phyloP scores from a whole-genome alignment of 2,113 vertebrate species.

The Phylloscopus trochilus region DNA sequence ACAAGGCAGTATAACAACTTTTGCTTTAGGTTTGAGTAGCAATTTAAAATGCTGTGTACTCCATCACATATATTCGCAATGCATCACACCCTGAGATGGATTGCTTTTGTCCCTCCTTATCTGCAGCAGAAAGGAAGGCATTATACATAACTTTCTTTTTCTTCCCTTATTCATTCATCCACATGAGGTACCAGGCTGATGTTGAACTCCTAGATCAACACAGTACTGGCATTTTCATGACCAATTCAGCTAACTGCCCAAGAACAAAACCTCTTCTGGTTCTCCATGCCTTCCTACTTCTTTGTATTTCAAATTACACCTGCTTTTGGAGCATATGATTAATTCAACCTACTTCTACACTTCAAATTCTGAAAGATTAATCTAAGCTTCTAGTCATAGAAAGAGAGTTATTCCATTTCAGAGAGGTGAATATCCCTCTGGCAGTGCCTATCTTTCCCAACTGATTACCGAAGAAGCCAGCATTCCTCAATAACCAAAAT shows the following conservation, averaged over 20 bases:
- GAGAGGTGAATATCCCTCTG: not conserved
- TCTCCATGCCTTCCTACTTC: not conserved
- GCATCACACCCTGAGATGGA: not conserved
- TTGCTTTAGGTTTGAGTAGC: not conserved
- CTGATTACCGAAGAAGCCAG: not conserved
- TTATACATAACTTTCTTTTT: not conserved
- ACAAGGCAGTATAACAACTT: not conserved
- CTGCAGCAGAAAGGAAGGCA: not conserved
- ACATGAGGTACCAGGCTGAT: not conserved
- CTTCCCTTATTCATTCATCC: not conserved
- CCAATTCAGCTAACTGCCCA: not conserved
- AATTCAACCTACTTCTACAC: not conserved
- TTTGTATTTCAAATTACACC: not conserved
- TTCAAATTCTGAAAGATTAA: not conserved
- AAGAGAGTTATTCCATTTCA: not conserved
- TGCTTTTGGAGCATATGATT: not conserved
- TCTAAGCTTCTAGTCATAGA: not conserved
- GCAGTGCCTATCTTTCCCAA: not conserved
- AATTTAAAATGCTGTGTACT: not conserved
- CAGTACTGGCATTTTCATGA: not conserved
- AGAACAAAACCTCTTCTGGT: not conserved
- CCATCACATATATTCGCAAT: not conserved
- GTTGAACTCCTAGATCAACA: not conserved
- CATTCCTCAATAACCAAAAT: not conserved
- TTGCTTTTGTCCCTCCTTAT: not conserved